Base-by-base conservation (phyloP, 2,888 invertebrate species). In the Idaea dimidiata region DNA sequence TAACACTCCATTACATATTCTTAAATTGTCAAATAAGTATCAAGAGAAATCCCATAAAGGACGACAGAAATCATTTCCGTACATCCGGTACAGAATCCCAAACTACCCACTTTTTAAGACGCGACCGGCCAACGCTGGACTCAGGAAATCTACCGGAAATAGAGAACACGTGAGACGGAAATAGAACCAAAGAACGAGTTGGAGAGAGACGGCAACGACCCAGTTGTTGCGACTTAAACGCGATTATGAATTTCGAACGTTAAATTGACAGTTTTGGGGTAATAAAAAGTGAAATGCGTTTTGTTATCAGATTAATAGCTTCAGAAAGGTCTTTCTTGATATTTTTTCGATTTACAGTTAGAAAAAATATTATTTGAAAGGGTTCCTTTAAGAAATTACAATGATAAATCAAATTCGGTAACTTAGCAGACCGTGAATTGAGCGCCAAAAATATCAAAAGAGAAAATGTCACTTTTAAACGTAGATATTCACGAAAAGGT, bases 1-100 rank as follows among this genome's bases (percentile, higher is more conserved):
- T 31, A n/a, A 32, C 60, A 60, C 56, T 59, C 56, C 18, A 33
- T 64, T 60, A 63, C 18, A 64, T 59, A 66, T 66, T 66, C 66
- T 53, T 58, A 63, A 68, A 69, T 66, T 62, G 60, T 63, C 65
- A 64, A 59, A 67, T 53, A 61, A 61, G 62, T 60, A 60, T 68
- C 64, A 63, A 59, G 60, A 59, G 59, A 62, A 57, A 62, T 67
- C 66, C 68, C 68, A 69, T 71, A 73, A 68, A 62, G 65, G 65
- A 60, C 66, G 88, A 88, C 89, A 87, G 89, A 86, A 86, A 88
- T 88, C 85, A 92, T 92, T 91, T 92, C 91, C 91, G 83, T 69
- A 70, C 80, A 79, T 83, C 84, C 89, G 79, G 72, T 79, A 79
- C 77, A 83, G 87, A 87, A 86, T 83, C 85, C 81, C 82, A 83